phyloP scores from a whole-genome alignment of 2,888 invertebrate genomes.

The Meganola albula region DNA sequence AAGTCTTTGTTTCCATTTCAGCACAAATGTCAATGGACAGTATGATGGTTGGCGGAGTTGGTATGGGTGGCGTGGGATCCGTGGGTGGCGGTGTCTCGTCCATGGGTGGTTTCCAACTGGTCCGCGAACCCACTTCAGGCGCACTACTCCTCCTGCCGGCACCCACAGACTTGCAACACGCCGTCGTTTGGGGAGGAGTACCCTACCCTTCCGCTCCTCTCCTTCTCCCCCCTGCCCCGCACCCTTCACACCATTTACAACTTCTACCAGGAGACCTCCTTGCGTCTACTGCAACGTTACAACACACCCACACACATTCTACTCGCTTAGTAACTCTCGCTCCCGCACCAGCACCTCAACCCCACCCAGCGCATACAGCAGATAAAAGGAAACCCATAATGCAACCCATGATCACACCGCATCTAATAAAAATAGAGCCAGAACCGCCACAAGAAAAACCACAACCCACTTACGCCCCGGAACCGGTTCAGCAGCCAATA shows the following conservation, averaged over 20 bases:
- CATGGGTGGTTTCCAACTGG: slow-evolving; percentile 89
- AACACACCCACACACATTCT: slow-evolving; percentile 83
- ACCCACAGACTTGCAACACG: slow-evolving; percentile 83
- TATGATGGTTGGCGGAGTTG: slow-evolving; percentile 81
- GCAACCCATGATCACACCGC: slow-evolving; percentile 64
- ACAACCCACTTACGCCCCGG: slow-evolving; percentile 59
- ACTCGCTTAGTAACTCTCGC: slow-evolving; percentile 82
- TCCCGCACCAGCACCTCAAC: slow-evolving; percentile 71
- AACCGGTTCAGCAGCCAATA: slow-evolving; percentile 71
- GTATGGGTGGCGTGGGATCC: slow-evolving; percentile 83
- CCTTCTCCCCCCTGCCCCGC: slow-evolving; percentile 66
- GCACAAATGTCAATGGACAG: slow-evolving; percentile 85
- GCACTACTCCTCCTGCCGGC: slow-evolving; percentile 88
- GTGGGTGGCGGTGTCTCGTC: slow-evolving; percentile 76
- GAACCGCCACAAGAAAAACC: slow-evolving; percentile 74
- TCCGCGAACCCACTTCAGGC: slow-evolving; percentile 90
- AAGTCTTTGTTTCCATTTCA: slow-evolving; percentile 46
- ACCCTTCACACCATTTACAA: slow-evolving; percentile 80
- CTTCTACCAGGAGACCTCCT: slow-evolving; percentile 82
- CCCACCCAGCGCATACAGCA: slow-evolving; percentile 41
- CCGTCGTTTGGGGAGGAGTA: slow-evolving; percentile 86
- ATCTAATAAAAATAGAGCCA: slow-evolving; percentile 85
- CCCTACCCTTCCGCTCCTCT: slow-evolving; percentile 64
- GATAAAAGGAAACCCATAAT: slow-evolving; percentile 72
- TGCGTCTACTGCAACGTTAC: slow-evolving; percentile 80